Base-by-base conservation (phyloP, 2,888 invertebrate genomes). In the Eueremaeus valkanovi region DNA sequence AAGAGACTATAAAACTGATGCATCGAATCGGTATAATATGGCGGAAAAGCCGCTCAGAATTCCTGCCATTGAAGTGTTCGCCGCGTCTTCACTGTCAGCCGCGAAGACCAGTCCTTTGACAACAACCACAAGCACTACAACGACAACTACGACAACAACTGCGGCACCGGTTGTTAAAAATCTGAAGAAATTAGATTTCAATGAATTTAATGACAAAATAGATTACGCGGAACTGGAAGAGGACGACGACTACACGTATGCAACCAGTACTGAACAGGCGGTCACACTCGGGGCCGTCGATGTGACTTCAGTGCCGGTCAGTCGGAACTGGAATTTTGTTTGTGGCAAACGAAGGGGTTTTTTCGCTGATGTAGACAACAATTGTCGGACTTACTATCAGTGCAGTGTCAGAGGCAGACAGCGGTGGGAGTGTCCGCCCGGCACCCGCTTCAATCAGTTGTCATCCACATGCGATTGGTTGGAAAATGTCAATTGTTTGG, bases 301-400 rank as follows among this genome's bases (percentile, higher is more conserved):
- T 18, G 2, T 36, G n/a, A 33, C 63, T 18, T 63, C 63, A 21
- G 36, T 13, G 8, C 63, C 63, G 5, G 21, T 63, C n/a, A 63
- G 33, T 16, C 31, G 63, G 3, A 63, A 63, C n/a, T 63, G 63
- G 63, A 63, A 33, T 29, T 63, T 63, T 33, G 36, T 63, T 36
- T 63, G 63, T n/a, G 63, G 63, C 2, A 63, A 63, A 33, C 13
- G 63, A n/a, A 63, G 33, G 16, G 75, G 75, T 18, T 75, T 49
- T 55, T 75, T 72, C 42, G 75, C 70, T 27, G 75, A 75, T 36
- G n/a, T 72, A 1, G 72, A 55, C 27, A 72, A 73, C 5, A 72
- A 75, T 11, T 75, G 75, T 36, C 72, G 72, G 9, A 33, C 33
- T 11, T 75, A 70, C 21, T 70, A 75, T 58, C 49, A 51, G 33